phyloP scores from a whole-genome alignment of 2,113 vertebrate species.

The Chlamydotis undulata region DNA sequence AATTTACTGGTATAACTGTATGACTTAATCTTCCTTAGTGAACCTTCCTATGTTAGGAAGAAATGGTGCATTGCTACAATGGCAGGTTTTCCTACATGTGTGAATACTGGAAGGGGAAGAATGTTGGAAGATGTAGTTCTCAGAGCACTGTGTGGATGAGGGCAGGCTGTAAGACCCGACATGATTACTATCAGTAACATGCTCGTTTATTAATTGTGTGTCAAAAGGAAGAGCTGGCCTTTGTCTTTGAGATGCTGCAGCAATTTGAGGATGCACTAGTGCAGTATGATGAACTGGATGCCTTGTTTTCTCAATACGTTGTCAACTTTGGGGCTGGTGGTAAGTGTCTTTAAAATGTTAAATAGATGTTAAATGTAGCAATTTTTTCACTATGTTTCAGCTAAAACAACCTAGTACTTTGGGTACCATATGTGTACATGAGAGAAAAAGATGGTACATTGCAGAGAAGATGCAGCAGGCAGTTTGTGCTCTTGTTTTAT shows the following conservation, averaged over 20 bases:
- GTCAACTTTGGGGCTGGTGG: conserved; percentile 97
- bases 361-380: neutral
- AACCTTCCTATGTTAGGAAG: neutral
- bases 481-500: neutral
- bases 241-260: conserved; percentile 99
- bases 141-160: neutral
- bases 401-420: neutral
- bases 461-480: neutral
- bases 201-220: neutral
- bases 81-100: neutral
- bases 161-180: neutral
- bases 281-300: conserved; percentile 97
- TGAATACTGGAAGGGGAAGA: neutral
- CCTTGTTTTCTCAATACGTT: conserved; percentile 97
- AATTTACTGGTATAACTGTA: neutral
- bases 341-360: conserved; percentile 62
- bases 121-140: neutral
- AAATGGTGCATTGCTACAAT: neutral
- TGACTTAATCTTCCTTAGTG: neutral
- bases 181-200: neutral
- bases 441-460: neutral
- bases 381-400: neutral
- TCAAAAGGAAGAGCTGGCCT: conserved; percentile 93
- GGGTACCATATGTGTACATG: neutral
- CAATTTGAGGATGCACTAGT: conserved; percentile 97